phyloP scores from a whole-genome alignment of 2,113 vertebrate genomes.

The Petrocephalus zakoni region DNA sequence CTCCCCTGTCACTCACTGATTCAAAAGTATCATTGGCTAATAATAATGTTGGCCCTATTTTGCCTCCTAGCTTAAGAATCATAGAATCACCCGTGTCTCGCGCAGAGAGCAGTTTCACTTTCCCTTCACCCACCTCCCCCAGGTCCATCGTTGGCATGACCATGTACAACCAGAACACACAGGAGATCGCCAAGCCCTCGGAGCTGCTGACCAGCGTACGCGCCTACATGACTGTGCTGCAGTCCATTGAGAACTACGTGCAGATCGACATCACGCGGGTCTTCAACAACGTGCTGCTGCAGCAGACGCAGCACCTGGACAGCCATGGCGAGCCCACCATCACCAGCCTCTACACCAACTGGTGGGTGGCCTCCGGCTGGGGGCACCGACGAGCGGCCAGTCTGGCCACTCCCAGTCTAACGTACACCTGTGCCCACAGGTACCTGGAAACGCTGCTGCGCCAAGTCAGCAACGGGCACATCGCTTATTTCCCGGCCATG shows the following conservation, averaged over 20 bases:
- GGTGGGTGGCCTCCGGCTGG: slow-evolving; percentile 61
- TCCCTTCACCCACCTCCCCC: neutral
- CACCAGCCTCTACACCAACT: slow-evolving; percentile 97
- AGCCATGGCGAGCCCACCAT: slow-evolving; percentile 98
- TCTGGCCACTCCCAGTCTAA: too few species aligned
- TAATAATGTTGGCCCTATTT: neutral
- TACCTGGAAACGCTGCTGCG: slow-evolving; percentile 96
- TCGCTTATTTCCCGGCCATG: slow-evolving; percentile 98
- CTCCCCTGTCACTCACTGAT: neutral
- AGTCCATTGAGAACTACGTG: slow-evolving; percentile 98
- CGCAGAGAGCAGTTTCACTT: neutral
- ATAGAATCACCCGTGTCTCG: neutral
- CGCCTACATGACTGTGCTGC: slow-evolving; percentile 97
- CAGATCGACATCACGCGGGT: slow-evolving; percentile 98
- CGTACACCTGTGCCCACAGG: slow-evolving; percentile 54
- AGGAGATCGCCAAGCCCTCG: slow-evolving; percentile 97
- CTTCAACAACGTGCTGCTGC: slow-evolving; percentile 97
- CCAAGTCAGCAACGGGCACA: slow-evolving; percentile 97
- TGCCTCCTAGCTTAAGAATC: neutral
- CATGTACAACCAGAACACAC: slow-evolving; percentile 98
- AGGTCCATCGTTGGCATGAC: slow-evolving; percentile 99
- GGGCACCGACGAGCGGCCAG: neutral
- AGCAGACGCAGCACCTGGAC: slow-evolving; percentile 98
- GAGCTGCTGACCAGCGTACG: slow-evolving; percentile 94
- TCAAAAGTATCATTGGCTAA: neutral